Conservation (phyloP, 2,113 vertebrate genomes). For the Halcyon malimbica region DNA sequence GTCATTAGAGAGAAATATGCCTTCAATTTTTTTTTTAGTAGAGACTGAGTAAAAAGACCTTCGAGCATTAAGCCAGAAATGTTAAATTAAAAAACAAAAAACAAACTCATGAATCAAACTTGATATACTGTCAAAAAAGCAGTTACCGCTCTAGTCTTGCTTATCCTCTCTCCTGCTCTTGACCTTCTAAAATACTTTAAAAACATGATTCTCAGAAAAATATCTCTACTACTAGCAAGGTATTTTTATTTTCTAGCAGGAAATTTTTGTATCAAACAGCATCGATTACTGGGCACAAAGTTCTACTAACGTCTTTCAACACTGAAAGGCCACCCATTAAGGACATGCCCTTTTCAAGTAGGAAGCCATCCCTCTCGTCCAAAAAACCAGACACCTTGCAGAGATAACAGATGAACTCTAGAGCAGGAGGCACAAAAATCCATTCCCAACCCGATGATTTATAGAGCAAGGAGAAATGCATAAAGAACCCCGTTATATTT, state of each 20-base stretch:
- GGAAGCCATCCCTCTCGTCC: not conserved
- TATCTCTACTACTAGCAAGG: not conserved
- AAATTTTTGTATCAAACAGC: not conserved
- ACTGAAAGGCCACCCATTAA: not conserved
- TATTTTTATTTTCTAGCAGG: not conserved
- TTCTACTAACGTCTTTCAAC: not conserved
- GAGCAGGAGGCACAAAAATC: slow-evolving; percentile 6
- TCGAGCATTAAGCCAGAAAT: slow-evolving; percentile 11
- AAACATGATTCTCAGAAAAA: not conserved
- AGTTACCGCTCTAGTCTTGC: not conserved
- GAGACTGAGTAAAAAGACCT: not conserved
- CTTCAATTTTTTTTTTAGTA: not conserved
- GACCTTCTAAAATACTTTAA: not conserved
- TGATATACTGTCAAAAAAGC: not conserved
- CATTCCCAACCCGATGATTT: not conserved
- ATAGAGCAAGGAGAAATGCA: not conserved
- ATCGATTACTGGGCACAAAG: not conserved
- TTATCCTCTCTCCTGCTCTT: not conserved
- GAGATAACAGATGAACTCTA: slow-evolving; percentile 32
- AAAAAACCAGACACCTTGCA: not conserved
- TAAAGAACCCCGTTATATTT: not conserved
- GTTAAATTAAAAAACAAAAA: slow-evolving; percentile 26
- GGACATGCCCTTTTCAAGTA: slow-evolving; percentile 12
- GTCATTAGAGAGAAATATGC: not conserved
- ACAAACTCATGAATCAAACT: not conserved